Conservation (phyloP, 2,797 vertebrate species). For the Hemibagrus guttatus region DNA sequence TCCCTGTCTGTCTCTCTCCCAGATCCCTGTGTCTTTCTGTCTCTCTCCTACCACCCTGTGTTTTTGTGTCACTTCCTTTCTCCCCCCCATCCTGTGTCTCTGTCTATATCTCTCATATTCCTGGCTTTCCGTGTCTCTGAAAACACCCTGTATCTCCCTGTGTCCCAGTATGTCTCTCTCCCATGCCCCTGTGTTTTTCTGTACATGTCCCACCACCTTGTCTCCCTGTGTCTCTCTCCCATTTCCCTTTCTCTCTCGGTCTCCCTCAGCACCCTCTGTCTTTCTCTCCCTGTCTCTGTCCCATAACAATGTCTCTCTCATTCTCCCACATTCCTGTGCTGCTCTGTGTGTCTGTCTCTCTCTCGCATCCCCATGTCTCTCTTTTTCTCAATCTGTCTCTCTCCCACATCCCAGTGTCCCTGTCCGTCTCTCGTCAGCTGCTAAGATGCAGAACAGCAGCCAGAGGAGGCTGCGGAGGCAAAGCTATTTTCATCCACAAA, state of each 20-base stretch:
- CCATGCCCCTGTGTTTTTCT: background rate
- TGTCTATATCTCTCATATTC: background rate
- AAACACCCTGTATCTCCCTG: too few relatives aligned
- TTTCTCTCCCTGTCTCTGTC: background rate
- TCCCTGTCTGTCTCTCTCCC: background rate
- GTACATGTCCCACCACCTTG: background rate
- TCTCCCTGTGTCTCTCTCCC: background rate
- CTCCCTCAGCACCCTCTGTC: background rate
- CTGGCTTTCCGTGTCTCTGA: too few relatives aligned
- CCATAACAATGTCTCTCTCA: background rate
- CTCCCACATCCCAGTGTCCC: background rate
- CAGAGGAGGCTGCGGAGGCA: constrained; percentile 32
- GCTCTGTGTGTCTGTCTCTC: background rate
- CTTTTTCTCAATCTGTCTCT: background rate
- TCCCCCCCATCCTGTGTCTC: background rate
- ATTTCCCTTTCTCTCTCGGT: background rate
- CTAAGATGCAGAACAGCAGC: constrained; percentile 29
- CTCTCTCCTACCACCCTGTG: background rate
- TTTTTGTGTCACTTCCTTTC: too few relatives aligned
- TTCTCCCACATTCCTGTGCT: background rate
- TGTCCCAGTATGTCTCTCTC: background rate
- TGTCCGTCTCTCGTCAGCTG: constrained; percentile 24
- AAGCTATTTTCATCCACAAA: constrained; percentile 51
- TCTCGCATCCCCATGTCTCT: background rate
- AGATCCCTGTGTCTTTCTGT: background rate